Base-by-base conservation (phyloP, 2,113 vertebrate species). In the Ceyx cyanopectus region DNA sequence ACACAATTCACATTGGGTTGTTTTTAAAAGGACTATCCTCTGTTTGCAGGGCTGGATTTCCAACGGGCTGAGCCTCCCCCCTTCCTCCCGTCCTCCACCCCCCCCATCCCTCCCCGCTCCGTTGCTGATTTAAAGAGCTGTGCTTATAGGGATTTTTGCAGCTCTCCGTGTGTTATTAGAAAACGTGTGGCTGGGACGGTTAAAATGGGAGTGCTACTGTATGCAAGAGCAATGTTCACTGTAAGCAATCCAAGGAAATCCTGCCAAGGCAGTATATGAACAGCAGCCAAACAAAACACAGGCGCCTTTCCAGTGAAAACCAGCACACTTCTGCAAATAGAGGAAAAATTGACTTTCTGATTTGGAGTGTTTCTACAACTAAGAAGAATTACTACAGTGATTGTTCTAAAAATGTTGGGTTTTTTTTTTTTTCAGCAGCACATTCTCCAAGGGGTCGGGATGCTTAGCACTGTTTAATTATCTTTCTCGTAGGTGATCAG, bases 261-360 rank as follows among this genome's bases (percentile, higher is more conserved):
- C 98, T 98, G 98, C 99, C 99, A 99, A 99, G 98, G 97, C 98
- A 97, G 97, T 96, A 97, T 98, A 98, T 98, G 99, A 99, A 98
- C 98, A 95, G 98, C 91, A 97, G 99, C 99, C 99, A 99, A 99
- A 98, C 98, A 98, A 99, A 99, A 99, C 98, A 99, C 97, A 97
- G 98, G 98, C 98, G 97, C 95, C 98, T 97, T 98, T 98, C 98
- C 98, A 97, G 98, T 87, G 97, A 96, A 97, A 97, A 98, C 97
- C 98, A 97, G 97, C 98, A 97, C 98, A 96, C 98, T 99, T 97
- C 98, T 98, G 98, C 98, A 98, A 98, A 98, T 96, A 98, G 98
- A 98, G 98, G 98, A 98, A 97, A 97, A 98, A 98, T 96, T 97
- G 98, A 98, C 98, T 98, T 98, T 98, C 97, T 97, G 97, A 97